Conservation (phyloP, 2,888 invertebrate species). For the Heliconius sara region DNA sequence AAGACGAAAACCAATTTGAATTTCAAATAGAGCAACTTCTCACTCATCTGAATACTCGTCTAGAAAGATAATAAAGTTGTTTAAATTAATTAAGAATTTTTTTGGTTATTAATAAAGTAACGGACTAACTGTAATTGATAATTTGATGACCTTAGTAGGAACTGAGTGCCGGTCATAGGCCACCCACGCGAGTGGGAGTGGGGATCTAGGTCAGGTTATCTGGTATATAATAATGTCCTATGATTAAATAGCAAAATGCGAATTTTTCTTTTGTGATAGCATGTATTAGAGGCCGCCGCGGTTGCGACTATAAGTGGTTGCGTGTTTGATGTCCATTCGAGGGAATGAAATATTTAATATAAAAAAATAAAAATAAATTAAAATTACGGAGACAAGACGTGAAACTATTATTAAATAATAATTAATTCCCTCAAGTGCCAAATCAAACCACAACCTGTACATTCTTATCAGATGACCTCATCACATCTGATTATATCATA, state of each 20-base stretch:
- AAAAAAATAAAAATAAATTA: no score
- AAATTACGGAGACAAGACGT: no score
- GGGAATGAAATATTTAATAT: background rate
- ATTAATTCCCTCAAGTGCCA: no score
- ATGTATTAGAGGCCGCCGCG: no score
- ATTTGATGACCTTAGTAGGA: constrained; percentile 28
- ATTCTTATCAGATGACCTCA: no score
- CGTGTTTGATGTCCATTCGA: background rate
- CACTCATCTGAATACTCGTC: constrained; percentile 21
- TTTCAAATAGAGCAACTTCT: constrained; percentile 8
- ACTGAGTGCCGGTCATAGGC: constrained; percentile 31
- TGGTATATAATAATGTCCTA: constrained; percentile 17
- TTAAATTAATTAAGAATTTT: constrained; percentile 11
- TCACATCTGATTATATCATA: no score
- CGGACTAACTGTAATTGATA: constrained; percentile 9
- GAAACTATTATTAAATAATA: no score
- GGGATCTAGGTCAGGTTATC: constrained; percentile 37
- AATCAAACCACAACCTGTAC: no score
- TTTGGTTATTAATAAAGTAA: background rate
- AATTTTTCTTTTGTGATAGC: background rate
- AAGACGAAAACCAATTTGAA: background rate
- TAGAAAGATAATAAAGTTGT: constrained; percentile 8
- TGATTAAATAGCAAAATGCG: background rate
- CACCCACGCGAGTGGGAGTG: constrained; percentile 30
- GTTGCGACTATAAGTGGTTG: background rate